Evolutionary conservation across 1,140 invertebrate species (phyloP), one percentile per base, ranked within the genome.

Genomic region (Papilio machaon): DNA sequence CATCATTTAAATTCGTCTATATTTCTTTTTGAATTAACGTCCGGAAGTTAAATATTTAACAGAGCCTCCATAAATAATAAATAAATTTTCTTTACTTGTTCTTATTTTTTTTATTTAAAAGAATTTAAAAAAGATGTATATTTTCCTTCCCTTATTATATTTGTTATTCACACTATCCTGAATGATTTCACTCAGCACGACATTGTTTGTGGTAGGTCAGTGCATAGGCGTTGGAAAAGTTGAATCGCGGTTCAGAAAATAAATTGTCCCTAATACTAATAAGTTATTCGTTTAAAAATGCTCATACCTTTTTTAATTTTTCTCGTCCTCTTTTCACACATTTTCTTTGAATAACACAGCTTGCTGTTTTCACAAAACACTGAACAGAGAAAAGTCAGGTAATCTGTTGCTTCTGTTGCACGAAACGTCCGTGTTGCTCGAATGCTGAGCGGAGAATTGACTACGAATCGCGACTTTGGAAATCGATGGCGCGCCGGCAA

Each of bases 271-370:
- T 81, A 2, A 80, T 64, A 43, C 78, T n/a, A 79, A 82, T 58
- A 38, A 73, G 80, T 80, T 47, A 49, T 54, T 49, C 75, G 2
- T 79, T 79, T 76, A 70, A 80, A 81, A 79, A 60, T 54, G 78
- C 67, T 87, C 87, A 15, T 80, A 93, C 92, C 92, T 91, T 87
- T 93, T 81, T 90, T 92, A 52, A 91, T 89, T 86, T 92, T 93
- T 79, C 91, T 90, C 77, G 85, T 91, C 78, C 91, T 89, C 85
- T 92, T 93, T 80, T 93, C 91, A 87, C 92, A 93, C 92, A 93
- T 93, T 46, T 87, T 91, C 80, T 82, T 81, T 80, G 74, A 86
- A 73, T 81, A 85, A 82, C 89, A 91, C 89, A 89, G 86, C 60
- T 87, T 87, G 54, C 70, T 73, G 76, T 60, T 67, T 82, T 52